A percentile compares a stretch with the other conserved stretches of the same genome.
These are phyloP conservation scores for Antedon mediterranea DNA, from an alignment of 53 echinoderm and acorn worm species.

Conservation along the genomic window DNA sequence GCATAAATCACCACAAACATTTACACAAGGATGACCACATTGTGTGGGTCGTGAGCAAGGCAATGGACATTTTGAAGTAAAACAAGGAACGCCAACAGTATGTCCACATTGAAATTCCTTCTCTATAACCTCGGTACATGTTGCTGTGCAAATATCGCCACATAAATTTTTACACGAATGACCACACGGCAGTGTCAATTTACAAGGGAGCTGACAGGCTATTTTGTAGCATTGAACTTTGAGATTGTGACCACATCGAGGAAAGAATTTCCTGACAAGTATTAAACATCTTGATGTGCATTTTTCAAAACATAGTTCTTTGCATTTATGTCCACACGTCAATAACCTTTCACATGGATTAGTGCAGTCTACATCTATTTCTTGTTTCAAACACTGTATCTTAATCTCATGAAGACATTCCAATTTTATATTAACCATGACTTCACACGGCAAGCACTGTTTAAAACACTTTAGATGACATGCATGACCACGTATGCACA, in stretches of 20 bases:
- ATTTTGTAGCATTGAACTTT: conserved; percentile 15
- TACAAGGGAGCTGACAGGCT: conserved; percentile 31
- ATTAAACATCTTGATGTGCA: not conserved
- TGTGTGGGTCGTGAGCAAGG: conserved; percentile 24
- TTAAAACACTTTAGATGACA: not conserved
- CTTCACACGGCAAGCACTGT: not conserved
- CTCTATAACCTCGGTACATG: conserved; percentile 30
- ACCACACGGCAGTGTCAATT: conserved; percentile 23
- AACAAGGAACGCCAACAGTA: conserved; percentile 16
- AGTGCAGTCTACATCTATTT: not conserved
- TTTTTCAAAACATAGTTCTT: not conserved
- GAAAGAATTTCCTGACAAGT: conserved; percentile 3
- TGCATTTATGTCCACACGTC: not conserved
- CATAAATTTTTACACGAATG: conserved; percentile 55
- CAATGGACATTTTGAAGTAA: conserved; percentile 17
- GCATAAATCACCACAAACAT: conserved; percentile 46
- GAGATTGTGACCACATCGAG: conserved; percentile 35
- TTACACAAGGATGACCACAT: conserved; percentile 59
- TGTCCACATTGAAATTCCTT: conserved; percentile 47
- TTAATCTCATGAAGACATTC: not conserved
- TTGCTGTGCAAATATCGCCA: conserved; percentile 1
- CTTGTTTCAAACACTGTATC: not conserved
- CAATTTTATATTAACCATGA: not conserved
- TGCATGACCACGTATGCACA: not conserved
- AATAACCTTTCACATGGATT: not conserved